Conservation (phyloP, 2,797 vertebrate species). For the Tympanoctomys barrerae region DNA sequence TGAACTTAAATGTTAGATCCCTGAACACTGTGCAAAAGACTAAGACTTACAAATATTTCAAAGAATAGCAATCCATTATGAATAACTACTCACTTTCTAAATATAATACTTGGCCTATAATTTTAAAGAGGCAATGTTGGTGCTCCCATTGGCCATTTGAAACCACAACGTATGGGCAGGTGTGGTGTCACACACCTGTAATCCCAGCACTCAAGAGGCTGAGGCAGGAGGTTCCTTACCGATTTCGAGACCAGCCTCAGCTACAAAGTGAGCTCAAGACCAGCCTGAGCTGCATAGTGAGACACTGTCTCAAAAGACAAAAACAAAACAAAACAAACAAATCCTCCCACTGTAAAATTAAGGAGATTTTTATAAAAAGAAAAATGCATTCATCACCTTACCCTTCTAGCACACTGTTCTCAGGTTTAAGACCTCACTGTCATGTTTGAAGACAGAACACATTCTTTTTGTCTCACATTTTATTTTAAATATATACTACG, state of each 20-base stretch:
- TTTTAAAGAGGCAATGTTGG: slow-evolving; percentile 3
- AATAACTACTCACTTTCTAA: neutral
- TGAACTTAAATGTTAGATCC: neutral
- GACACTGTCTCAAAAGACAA: no score
- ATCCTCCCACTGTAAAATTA: neutral
- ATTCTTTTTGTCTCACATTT: neutral
- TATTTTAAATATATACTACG: neutral
- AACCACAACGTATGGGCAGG: neutral
- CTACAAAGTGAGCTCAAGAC: no score
- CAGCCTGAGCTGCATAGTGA: no score
- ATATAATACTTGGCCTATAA: neutral
- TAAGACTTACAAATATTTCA: neutral
- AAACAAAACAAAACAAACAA: no score
- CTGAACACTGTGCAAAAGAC: neutral
- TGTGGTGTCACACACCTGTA: no score
- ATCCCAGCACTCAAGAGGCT: no score
- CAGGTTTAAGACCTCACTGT: neutral
- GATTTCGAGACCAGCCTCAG: no score
- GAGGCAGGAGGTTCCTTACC: no score
- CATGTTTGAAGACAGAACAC: neutral
- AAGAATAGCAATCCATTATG: neutral
- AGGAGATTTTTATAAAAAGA: neutral
- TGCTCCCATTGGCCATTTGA: neutral
- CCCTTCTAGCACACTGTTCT: neutral
- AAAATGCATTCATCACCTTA: neutral